Base-by-base conservation (phyloP, 2,888 invertebrate species). In the Pheosia tremula region DNA sequence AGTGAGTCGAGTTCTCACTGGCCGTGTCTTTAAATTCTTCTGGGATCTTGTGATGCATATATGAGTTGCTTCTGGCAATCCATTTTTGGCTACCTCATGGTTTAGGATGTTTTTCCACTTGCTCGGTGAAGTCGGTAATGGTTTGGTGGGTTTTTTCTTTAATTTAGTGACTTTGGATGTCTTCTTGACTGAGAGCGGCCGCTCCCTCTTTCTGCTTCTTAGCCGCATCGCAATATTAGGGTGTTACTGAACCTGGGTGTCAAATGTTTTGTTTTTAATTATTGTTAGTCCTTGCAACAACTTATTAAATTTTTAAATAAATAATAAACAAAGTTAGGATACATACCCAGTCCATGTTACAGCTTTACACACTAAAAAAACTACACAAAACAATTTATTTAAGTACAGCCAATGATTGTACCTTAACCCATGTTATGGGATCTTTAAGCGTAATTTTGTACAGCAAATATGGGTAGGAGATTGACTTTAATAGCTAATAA, bases 151-250 rank as follows among this genome's bases (percentile, higher is more conserved):
- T 69, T 86, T 87, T 56, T 83, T 81, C 63, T 86, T 85, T 36
- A 89, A 69, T 60, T 86, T 90, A 0, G 86, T 80, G 5, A 88
- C 81, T 75, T 82, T 87, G 41, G 81, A 77, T 58, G 83, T 75
- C 70, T 84, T 87, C 77, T 87, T 88, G 77, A 83, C 86, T 80
- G 90, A 89, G 88, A 94, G 90, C 83, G 94, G 93, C 74, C 94
- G 94, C 89, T 94, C 95, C 82, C 95, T 94, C 82, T 95, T 95
- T 78, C 95, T 95, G 86, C 96, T 96, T 87, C 96, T 94, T 84
- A 96, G 90, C 95, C 96, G 96, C 96, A 96, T 96, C 71, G 91
- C 93, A 93, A 85, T 78, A 80, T 80, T 74, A 83, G 79, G 74
- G 62, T 71, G 62, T 84, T 77, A 24, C 24, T 24, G 24, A 84